Base-by-base conservation (phyloP, 2,797 vertebrate genomes). In the Emydoidea blandingii region DNA sequence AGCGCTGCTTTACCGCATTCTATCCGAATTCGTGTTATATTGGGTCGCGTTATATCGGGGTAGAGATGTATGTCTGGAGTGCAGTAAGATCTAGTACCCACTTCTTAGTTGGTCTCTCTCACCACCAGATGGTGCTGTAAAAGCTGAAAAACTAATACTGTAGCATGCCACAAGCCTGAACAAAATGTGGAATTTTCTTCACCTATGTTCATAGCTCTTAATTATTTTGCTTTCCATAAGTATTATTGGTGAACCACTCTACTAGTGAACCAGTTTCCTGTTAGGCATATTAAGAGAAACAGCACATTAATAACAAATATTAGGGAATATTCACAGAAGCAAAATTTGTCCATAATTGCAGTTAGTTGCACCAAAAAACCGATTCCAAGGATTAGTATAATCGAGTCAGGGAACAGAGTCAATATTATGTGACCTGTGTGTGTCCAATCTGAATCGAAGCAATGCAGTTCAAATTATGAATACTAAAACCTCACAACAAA, bases 341-440 rank as follows among this genome's bases (percentile, higher is more conserved):
- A 87, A 37, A 1, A 68, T 52, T 52, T 83, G 21, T 44, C 5
- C 29, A 31, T 54, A 53, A 37, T 68, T 68, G 62, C 37, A 56
- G 49, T 84, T 87, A 1, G 90, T 79, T 78, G 15, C 54, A 7
- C 11, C 57, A 78, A 8, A 0, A 5, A 81, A 83, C 31, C n/a
- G 16, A 44, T 41, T 83, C 80, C 29, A 41, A 88, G 7, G 1
- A 3, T 54, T 12, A 21, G 34, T 78, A 27, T 86, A 88, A 54
- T 1, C 59, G 6, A 2, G 31, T 83, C 90, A 83, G 34, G 4
- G 18, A 68, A 18, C 34, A n/a, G 34, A n/a, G 19, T 76, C 23
- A 44, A 2, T 11, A 0, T 47, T 72, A 10, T 3, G 1, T 21
- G 53, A 49, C 41, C 14, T 54, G 2, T 6, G 41, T 52, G 41